phyloP scores from a whole-genome alignment of 64 coral and sea anemone genomes.

The Exaiptasia diaphana region DNA sequence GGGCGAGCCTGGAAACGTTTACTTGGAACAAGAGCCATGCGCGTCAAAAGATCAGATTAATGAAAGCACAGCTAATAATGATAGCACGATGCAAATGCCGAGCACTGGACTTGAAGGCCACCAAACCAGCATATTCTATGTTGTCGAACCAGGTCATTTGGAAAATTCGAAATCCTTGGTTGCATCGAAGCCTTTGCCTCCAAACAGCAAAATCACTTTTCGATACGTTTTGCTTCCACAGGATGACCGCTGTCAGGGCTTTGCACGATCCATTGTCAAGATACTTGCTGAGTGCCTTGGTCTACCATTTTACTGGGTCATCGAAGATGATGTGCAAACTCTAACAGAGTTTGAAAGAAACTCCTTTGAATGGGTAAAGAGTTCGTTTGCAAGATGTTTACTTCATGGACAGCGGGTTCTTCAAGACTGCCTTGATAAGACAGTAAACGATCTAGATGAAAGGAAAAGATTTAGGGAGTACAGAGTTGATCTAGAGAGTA shows the following conservation, averaged over 20 bases:
- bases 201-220: constrained; percentile 9
- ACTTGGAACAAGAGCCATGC: background rate
- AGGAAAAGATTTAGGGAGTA: no score
- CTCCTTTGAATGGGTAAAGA: background rate
- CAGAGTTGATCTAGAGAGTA: no score
- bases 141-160: constrained; percentile 8
- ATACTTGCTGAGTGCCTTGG: constrained; percentile 11
- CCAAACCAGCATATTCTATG: background rate
- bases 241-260: background rate
- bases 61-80: no score
- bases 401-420: constrained; percentile 21
- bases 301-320: background rate
- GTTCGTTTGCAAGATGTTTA: constrained; percentile 1
- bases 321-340: background rate
- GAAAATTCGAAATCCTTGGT: background rate
- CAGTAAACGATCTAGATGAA: no score
- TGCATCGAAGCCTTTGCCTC: background rate
- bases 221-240: constrained; percentile 13
- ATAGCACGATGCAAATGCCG: no score
- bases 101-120: background rate
- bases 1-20: background rate
- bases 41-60: no score
- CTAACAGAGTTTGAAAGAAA: constrained; percentile 3
- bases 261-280: constrained; percentile 9
- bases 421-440: constrained; percentile 23